Percentiles rank a stretch among this genome's conserved stretches.
Evolutionary conservation across 2,113 vertebrate genomes (phyloP).

Genomic region (Macroglossus sobrinus): DNA sequence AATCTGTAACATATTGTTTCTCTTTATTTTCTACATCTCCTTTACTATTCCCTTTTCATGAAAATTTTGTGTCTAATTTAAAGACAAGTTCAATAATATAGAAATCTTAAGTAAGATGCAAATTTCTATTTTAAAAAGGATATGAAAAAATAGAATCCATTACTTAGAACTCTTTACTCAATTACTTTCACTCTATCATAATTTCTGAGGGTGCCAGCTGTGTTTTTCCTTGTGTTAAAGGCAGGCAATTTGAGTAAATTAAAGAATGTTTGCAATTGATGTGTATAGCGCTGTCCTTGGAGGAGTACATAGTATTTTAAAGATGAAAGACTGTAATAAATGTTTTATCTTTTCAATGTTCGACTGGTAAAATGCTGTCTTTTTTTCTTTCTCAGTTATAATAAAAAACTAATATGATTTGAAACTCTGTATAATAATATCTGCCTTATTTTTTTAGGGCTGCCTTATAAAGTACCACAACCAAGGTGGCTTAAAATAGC

Average conservation of each 20-base stretch:
- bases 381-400: neutral
- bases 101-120: slow-evolving; percentile 20
- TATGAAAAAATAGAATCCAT: slow-evolving; percentile 11
- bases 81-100: neutral
- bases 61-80: slow-evolving; percentile 19
- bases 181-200: slow-evolving; percentile 4
- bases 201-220: slow-evolving; percentile 35
- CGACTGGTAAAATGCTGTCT: neutral
- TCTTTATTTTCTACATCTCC: neutral
- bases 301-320: neutral
- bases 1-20: neutral
- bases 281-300: neutral
- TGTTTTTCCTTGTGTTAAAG: slow-evolving; percentile 28
- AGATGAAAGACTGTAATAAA: slow-evolving; percentile 21
- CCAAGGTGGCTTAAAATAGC: neutral
- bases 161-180: slow-evolving; percentile 2
- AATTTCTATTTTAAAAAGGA: neutral
- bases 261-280: slow-evolving; percentile 31
- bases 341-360: neutral
- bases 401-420: neutral
- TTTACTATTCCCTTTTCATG: neutral
- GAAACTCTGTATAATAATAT: neutral
- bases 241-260: slow-evolving; percentile 45
- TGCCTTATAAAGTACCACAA: neutral
- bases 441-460: neutral